Evolutionary conservation across 2,888 invertebrate genomes (phyloP), one percentile per base, ranked within the genome.

Genomic region (Julus scandinavius): DNA sequence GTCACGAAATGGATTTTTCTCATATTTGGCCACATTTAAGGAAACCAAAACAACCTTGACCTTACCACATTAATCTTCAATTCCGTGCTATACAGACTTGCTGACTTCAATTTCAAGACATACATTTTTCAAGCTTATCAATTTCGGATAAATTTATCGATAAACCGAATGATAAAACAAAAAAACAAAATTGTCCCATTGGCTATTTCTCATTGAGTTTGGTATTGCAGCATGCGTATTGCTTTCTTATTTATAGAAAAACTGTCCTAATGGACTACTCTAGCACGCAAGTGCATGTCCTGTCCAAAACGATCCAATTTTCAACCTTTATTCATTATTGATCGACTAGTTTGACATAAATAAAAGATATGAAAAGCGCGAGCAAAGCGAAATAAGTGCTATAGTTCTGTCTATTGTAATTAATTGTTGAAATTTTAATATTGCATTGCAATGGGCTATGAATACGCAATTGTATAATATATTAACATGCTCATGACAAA

Each of bases 251-350:
- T 63, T 17, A 63, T 63, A 9, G 20, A 63, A 63, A 63, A 20
- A 7, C 6, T 20, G 63, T 7, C 5, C 20, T 63, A 63, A 63
- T 20, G 20, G 13, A 17, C 58, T 50, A 63, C 20, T 63, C 63
- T 5, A 63, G n/a, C 63, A 63, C 63, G 63, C 63, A 63, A n/a
- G 6, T 63, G 20, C 20, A 20, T 20, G 63, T n/a, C 54, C 63
- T 63, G 63, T 63, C 63, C 63, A 63, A 63, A 63, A 5, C 63
- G 63, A 63, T 63, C 63, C 63, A 63, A 63, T 63, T n/a, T n/a
- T 63, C 63, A 63, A 63, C 63, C 63, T 63, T 63, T 63, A 63
- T 63, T 63, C 63, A 63, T 63, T 63, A 63, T 63, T 63, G 63
- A 63, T 63, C 20, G 17, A 63, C 63, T 63, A n/a, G 63, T 63